Percentiles rank a stretch among this genome's conserved stretches.
Conservation (phyloP, 2,797 vertebrate species). For the Astyanax mexicanus region DNA sequence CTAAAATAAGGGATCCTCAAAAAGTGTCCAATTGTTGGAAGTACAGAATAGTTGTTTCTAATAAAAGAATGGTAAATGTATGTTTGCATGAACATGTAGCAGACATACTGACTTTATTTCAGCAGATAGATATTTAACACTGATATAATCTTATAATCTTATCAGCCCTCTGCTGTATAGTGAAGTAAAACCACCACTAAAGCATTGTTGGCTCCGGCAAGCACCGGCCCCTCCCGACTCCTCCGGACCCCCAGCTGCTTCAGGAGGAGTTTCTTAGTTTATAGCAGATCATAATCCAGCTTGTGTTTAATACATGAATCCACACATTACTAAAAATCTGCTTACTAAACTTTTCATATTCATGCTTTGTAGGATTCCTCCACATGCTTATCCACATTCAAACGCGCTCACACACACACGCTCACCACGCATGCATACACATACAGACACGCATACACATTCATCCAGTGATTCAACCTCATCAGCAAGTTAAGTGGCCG, state of each 20-base stretch:
- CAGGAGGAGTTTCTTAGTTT: not conserved
- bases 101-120: not conserved
- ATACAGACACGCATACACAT: not conserved
- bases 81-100: conserved; percentile 27
- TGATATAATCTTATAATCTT: not conserved
- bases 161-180: conserved; percentile 17
- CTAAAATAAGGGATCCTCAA: too few relatives aligned
- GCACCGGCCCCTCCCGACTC: not conserved
- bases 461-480: conserved; percentile 7
- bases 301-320: not conserved
- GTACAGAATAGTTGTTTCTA: conserved; percentile 16
- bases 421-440: conserved; percentile 3
- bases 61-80: too few relatives aligned
- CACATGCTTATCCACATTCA: not conserved
- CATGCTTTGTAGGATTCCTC: not conserved
- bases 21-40: not conserved
- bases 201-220: conserved; percentile 5
- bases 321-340: not conserved
- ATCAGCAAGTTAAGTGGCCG: conserved; percentile 26
- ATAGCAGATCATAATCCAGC: not conserved
- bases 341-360: not conserved
- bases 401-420: not conserved
- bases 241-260: not conserved
- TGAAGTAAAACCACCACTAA: conserved; percentile 8
- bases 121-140: not conserved